Evolutionary conservation across 2,113 vertebrate species (phyloP), one percentile per base, ranked within the genome.

Genomic region (Ochotona princeps): DNA sequence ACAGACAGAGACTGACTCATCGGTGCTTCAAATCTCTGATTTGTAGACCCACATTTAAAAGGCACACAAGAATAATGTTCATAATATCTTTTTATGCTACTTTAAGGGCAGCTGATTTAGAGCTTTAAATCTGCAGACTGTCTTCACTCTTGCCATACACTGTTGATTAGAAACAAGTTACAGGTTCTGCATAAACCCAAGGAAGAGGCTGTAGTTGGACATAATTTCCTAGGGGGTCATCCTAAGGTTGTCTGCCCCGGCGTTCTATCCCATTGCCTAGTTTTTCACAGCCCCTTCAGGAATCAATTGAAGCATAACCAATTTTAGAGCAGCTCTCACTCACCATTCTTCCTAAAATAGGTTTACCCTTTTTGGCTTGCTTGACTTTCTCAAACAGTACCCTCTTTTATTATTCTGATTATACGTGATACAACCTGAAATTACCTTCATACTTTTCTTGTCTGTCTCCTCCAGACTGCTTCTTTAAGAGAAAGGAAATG

Each of bases 91-190:
- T 73, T 26, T 65, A 61, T 47, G 66, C 85, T 79, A 73, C 66
- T 83, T 73, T 67, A 80, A 95, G 93, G 28, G 80, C 65, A 86
- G 28, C 21, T 23, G 70, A 88, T 57, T 32, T 54, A 87, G 35
- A 14, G 47, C 32, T 90, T 75, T 47, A 70, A 28, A 83, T 67
- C 38, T 92, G n/a, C 28, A 83, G 44, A 82, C 69, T 57, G 25
- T 72, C 61, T 80, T 76, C 44, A 61, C 23, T 74, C 65, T 87
- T 84, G 44, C 84, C 26, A 26, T 61, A 0, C 35, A 26, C 47
- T 80, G 18, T 49, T 28, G 49, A 35, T 79, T 54, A 92, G 15
- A 87, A 84, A 15, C 32, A 47, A 70, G 60, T 79, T 35, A 30
- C 11, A 32, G 12, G 13, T 61, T 35, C 26, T 72, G 8, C 23